Conservation (phyloP, 2,113 vertebrate genomes). For the Rhombomys opimus region DNA sequence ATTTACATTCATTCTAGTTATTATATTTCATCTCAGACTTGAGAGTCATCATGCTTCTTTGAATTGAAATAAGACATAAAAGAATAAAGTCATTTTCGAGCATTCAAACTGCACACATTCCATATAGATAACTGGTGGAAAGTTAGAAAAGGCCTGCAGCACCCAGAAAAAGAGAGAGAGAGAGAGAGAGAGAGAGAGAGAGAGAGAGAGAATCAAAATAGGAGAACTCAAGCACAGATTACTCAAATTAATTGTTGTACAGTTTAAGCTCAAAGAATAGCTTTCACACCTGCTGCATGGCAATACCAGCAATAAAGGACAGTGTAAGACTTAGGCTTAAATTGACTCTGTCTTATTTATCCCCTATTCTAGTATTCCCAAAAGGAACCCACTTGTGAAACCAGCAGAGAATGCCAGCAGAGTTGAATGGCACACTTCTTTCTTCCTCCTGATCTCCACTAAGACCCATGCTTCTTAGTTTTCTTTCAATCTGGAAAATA, state of each 20-base stretch:
- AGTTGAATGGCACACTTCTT: neutral
- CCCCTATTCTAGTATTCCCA: neutral
- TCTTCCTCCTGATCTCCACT: neutral
- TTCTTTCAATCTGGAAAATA: neutral
- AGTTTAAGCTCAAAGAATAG: neutral
- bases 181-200: neutral
- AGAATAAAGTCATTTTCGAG: neutral
- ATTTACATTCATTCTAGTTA: neutral
- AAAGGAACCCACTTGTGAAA: neutral
- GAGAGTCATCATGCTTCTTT: neutral
- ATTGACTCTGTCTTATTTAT: neutral
- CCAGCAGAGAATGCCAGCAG: neutral
- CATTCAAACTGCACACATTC: neutral
- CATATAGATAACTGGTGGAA: neutral
- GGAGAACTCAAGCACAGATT: neutral
- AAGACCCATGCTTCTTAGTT: neutral
- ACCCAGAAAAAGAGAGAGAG: neutral
- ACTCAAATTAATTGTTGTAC: neutral
- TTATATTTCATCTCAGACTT: neutral
- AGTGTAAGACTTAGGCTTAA: neutral
- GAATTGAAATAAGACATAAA: neutral
- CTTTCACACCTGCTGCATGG: too few relatives aligned
- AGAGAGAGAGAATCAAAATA: neutral
- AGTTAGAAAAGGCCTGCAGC: neutral
- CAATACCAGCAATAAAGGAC: neutral